phyloP scores from a whole-genome alignment of 2,888 invertebrate species.

The Gasteruption jaculator region DNA sequence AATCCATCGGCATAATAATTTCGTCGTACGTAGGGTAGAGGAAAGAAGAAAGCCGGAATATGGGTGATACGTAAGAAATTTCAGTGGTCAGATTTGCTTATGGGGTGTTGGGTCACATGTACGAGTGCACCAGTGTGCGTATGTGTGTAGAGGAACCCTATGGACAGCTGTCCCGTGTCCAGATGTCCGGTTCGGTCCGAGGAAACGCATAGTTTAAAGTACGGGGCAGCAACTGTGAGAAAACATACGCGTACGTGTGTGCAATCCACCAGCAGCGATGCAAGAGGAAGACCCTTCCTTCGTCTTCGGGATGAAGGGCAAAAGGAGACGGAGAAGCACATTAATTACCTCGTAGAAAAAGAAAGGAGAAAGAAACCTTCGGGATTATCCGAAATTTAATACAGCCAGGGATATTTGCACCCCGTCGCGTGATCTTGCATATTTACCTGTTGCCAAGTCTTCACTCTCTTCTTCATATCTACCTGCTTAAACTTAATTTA shows the following conservation, averaged over 20 bases:
- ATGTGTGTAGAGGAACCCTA: too few species aligned
- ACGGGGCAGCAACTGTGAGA: slow-evolving; percentile 37
- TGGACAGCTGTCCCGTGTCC: slow-evolving; percentile 46
- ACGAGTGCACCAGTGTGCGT: too few species aligned
- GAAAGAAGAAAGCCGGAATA: slow-evolving; percentile 19
- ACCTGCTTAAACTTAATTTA: too few species aligned
- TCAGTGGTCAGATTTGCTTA: slow-evolving; percentile 26
- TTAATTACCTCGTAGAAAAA: slow-evolving; percentile 44
- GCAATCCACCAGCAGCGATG: too few species aligned
- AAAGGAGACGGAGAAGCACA: too few species aligned
- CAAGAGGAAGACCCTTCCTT: slow-evolving; percentile 21
- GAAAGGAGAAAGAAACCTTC: too few species aligned
- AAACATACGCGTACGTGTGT: too few species aligned
- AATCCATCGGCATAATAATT: slow-evolving; percentile 8
- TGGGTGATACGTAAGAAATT: too few species aligned
- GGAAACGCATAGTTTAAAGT: too few species aligned
- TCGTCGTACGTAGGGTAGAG: slow-evolving; percentile 9
- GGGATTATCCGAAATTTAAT: slow-evolving; percentile 41
- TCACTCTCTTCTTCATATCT: too few species aligned
- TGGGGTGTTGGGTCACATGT: slow-evolving; percentile 13
- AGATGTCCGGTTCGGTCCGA: slow-evolving; percentile 49
- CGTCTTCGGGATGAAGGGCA: slow-evolving; percentile 9
- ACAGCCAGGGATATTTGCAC: slow-evolving; percentile 25
- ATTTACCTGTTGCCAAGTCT: slow-evolving; percentile 24
- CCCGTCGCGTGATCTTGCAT: slow-evolving; percentile 21